phyloP scores from a whole-genome alignment of 2,888 invertebrate species.

The Meiosimyza decipiens region DNA sequence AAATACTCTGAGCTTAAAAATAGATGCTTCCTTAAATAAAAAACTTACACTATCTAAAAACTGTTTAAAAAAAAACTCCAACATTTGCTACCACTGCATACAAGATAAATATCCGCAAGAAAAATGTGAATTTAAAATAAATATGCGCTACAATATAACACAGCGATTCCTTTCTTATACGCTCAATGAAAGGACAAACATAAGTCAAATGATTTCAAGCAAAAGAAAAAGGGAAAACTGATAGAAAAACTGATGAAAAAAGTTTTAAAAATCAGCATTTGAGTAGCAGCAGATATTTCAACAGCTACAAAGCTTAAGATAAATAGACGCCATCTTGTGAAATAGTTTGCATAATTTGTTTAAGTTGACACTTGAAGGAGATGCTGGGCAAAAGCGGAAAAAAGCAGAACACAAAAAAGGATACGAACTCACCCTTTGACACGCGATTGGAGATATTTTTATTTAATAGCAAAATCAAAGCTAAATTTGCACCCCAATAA shows the following conservation, averaged over 20 bases:
- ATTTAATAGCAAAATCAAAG: no score
- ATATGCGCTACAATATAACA: no score
- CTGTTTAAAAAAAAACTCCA: no score
- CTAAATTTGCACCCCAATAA: constrained; percentile 26
- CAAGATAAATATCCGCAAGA: no score
- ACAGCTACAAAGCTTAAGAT: constrained; percentile 8
- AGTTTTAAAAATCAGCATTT: not conserved
- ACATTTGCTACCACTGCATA: no score
- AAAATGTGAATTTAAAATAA: no score
- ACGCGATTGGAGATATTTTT: not conserved
- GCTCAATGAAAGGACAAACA: no score
- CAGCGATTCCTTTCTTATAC: no score
- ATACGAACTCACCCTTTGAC: not conserved
- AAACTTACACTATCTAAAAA: no score
- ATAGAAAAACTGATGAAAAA: not conserved
- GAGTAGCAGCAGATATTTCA: not conserved
- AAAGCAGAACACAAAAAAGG: not conserved
- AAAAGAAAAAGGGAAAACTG: not conserved
- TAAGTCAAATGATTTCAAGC: not conserved
- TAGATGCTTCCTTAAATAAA: no score
- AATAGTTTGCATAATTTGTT: constrained; percentile 32
- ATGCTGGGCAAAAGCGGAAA: not conserved
- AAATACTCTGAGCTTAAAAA: no score
- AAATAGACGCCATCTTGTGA: constrained; percentile 21
- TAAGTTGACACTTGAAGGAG: constrained; percentile 24